These are phyloP conservation scores for Sisyra nigra DNA, from an alignment of 2,888 invertebrate genomes.

Conservation along the genomic window DNA sequence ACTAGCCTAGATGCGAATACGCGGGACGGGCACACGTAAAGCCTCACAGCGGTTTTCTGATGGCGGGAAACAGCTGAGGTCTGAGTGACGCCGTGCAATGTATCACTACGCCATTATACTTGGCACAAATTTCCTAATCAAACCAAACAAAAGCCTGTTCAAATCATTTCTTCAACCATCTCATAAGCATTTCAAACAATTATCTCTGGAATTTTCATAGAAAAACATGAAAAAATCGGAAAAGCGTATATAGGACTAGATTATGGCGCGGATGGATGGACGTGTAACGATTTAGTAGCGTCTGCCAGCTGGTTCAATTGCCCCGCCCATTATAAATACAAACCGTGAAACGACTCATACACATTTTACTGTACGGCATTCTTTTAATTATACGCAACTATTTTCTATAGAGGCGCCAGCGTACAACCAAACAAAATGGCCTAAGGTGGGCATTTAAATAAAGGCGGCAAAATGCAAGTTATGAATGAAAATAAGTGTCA, in stretches of 20 bases:
- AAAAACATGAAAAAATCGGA: no score
- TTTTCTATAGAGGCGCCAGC: constrained; percentile 17
- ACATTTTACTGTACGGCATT: background rate
- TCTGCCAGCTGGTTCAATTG: constrained; percentile 38
- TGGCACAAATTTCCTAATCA: background rate
- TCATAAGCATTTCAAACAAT: constrained; percentile 6
- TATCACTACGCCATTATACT: constrained; percentile 24
- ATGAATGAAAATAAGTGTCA: background rate
- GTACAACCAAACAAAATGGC: constrained; percentile 12
- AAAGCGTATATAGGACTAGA: constrained; percentile 18
- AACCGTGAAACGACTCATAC: constrained; percentile 14
- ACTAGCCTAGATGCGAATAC: constrained; percentile 22
- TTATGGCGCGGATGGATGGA: constrained; percentile 26
- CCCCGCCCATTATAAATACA: constrained; percentile 33
- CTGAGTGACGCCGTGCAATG: constrained; percentile 28
- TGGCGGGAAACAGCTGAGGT: constrained; percentile 56
- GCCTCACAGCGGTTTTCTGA: constrained; percentile 42
- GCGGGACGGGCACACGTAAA: constrained; percentile 32
- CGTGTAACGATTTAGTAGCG: constrained; percentile 29
- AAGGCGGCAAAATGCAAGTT: constrained; percentile 5
- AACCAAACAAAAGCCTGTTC: constrained; percentile 5
- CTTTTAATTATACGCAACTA: constrained; percentile 16
- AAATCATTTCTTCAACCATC: no score
- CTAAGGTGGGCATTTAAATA: constrained; percentile 15
- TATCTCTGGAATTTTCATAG: constrained; percentile 9